Evolutionary conservation across 2,888 invertebrate genomes (phyloP).

Genomic region (Crossocerus cetratus): DNA sequence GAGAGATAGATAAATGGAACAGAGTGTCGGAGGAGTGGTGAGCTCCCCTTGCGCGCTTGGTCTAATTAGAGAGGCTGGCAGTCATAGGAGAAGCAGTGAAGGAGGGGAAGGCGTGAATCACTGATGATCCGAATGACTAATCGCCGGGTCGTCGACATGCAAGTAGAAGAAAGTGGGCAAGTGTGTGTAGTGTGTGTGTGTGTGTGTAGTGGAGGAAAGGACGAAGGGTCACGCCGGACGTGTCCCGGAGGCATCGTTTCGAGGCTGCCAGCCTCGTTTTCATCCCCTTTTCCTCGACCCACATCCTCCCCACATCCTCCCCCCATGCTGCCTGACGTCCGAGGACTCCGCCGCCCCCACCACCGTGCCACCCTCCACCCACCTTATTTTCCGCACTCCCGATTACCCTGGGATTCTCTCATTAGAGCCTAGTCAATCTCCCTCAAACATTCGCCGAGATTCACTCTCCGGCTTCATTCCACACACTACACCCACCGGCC

Average conservation of each 20-base stretch:
- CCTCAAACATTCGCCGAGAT: no score
- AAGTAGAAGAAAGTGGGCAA: background rate
- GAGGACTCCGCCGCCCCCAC: background rate
- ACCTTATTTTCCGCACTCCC: no score
- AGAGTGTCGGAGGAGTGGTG: no score
- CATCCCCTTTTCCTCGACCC: background rate
- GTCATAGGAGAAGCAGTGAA: no score
- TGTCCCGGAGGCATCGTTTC: conserved; percentile 24
- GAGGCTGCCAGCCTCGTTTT: background rate
- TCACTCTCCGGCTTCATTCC: no score
- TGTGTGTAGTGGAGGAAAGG: background rate
- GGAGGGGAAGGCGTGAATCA: conserved; percentile 13
- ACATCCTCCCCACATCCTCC: conserved; percentile 2
- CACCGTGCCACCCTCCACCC: no score
- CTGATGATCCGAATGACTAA: conserved; percentile 30
- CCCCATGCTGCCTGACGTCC: background rate
- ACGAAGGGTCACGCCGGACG: conserved; percentile 6
- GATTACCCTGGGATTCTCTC: no score
- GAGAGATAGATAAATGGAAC: no score
- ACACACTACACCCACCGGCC: no score
- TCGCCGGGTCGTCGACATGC: background rate
- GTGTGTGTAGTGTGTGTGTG: background rate
- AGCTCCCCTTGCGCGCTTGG: no score
- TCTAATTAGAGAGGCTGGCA: no score
- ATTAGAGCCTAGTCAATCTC: no score